A percentile compares a stretch with the other conserved stretches of the same genome.
These are phyloP conservation scores for Nephrotoma guestfalica DNA, from an alignment of 2,888 invertebrate species.

Conservation along the genomic window DNA sequence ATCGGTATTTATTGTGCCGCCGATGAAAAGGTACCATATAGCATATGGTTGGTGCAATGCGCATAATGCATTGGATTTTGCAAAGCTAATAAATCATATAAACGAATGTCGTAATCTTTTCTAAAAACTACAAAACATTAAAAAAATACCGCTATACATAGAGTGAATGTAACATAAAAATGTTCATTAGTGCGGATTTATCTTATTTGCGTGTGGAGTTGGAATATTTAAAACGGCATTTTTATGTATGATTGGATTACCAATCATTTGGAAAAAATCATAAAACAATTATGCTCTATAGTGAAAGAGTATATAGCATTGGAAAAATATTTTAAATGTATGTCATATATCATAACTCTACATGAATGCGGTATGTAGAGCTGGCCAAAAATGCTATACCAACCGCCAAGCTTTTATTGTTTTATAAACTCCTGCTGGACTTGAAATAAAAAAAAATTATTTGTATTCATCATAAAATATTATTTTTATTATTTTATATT, in stretches of 20 bases:
- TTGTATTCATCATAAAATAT: not conserved
- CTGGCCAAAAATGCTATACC: not conserved
- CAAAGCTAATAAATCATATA: not conserved
- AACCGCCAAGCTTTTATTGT: not conserved
- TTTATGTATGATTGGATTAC: not conserved
- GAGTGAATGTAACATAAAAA: not conserved
- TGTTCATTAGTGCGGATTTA: not conserved
- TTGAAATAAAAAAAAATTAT: not conserved
- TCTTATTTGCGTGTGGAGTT: not conserved
- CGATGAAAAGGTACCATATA: not conserved
- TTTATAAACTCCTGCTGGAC: not conserved
- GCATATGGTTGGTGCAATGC: not conserved
- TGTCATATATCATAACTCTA: too few relatives aligned
- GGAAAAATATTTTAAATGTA: too few relatives aligned
- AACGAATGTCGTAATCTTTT: not conserved
- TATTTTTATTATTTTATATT: not conserved
- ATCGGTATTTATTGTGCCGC: too few relatives aligned
- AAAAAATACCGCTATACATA: not conserved
- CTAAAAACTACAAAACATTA: not conserved
- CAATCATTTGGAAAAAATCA: not conserved
- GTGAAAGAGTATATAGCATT: not conserved
- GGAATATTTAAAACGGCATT: not conserved
- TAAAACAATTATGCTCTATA: not conserved
- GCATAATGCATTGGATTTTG: not conserved
- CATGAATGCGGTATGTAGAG: not conserved